Evolutionary conservation across 2,888 invertebrate genomes (phyloP).

Genomic region (Pyrocoelia pectoralis): DNA sequence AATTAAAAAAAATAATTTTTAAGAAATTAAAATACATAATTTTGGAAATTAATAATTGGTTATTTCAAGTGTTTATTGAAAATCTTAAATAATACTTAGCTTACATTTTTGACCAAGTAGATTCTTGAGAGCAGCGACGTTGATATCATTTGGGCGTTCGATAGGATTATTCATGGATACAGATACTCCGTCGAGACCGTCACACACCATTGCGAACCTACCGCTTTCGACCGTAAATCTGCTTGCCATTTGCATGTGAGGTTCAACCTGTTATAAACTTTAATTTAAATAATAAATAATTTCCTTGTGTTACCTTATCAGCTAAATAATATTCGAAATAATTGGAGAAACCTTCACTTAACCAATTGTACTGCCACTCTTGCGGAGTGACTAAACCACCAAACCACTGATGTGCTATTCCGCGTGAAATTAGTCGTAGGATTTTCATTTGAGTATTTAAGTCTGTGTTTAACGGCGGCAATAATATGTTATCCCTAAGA

Average conservation of each 20-base stretch:
- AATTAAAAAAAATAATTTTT: no score
- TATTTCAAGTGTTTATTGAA: no score
- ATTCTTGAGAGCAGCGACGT: no score
- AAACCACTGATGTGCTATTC: conserved; percentile 77
- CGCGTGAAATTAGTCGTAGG: conserved; percentile 67
- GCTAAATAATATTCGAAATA: conserved; percentile 63
- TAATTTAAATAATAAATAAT: not conserved
- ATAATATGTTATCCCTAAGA: conserved; percentile 46
- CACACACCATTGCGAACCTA: conserved; percentile 19
- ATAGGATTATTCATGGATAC: conserved; percentile 64
- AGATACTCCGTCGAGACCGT: conserved; percentile 48
- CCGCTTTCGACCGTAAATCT: conserved; percentile 16
- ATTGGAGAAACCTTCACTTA: conserved; percentile 75
- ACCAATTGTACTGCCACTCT: conserved; percentile 72
- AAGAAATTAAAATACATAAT: no score
- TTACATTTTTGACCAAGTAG: conserved; percentile 61
- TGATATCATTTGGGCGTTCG: conserved; percentile 65
- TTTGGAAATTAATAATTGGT: no score
- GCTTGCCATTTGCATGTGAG: conserved; percentile 22
- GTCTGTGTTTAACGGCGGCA: conserved; percentile 62
- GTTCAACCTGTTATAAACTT: conserved; percentile 12
- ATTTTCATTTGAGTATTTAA: conserved; percentile 56
- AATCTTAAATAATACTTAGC: not conserved
- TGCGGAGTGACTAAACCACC: conserved; percentile 70
- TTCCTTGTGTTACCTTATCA: conserved; percentile 29